These are phyloP conservation scores for Candidula unifasciata DNA, from an alignment of 2,888 invertebrate genomes.

Conservation along the genomic window DNA sequence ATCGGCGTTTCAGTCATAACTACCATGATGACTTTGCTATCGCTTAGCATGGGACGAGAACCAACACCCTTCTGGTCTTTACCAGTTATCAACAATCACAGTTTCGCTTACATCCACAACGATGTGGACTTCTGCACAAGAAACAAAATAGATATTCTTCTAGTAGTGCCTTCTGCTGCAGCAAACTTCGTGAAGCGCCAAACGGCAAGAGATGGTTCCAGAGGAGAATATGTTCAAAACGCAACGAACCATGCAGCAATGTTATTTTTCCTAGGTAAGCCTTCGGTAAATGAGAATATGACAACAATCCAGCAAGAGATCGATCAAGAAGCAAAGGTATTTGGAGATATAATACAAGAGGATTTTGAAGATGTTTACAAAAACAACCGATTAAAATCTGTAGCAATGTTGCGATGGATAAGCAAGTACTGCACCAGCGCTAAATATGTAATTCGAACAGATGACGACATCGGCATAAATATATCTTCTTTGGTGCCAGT, in stretches of 20 bases:
- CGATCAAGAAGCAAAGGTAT: conserved; percentile 53
- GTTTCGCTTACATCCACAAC: conserved; percentile 25
- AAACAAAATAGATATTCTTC: not conserved
- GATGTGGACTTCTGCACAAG: not conserved
- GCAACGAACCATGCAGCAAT: not conserved
- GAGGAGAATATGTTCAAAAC: not conserved
- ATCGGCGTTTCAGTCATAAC: no score
- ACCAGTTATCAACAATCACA: conserved; percentile 28
- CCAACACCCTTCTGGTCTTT: not conserved
- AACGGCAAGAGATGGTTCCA: not conserved
- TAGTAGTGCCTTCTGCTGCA: conserved; percentile 25
- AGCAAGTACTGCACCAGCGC: conserved; percentile 69
- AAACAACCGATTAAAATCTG: conserved; percentile 75
- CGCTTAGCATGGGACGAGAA: not conserved
- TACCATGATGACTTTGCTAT: no score
- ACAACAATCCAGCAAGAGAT: conserved; percentile 51
- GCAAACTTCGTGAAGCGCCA: conserved; percentile 22
- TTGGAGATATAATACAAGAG: conserved; percentile 63
- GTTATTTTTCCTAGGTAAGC: conserved; percentile 18
- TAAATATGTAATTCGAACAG: conserved; percentile 72
- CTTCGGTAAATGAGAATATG: not conserved
- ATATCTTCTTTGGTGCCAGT: conserved; percentile 80
- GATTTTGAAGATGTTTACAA: conserved; percentile 74
- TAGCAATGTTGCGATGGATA: conserved; percentile 72
- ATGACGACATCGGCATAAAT: conserved; percentile 77